Evolutionary conservation across 64 coral and sea anemone species (phyloP).

Genomic region (Catalaphyllia jardinei): DNA sequence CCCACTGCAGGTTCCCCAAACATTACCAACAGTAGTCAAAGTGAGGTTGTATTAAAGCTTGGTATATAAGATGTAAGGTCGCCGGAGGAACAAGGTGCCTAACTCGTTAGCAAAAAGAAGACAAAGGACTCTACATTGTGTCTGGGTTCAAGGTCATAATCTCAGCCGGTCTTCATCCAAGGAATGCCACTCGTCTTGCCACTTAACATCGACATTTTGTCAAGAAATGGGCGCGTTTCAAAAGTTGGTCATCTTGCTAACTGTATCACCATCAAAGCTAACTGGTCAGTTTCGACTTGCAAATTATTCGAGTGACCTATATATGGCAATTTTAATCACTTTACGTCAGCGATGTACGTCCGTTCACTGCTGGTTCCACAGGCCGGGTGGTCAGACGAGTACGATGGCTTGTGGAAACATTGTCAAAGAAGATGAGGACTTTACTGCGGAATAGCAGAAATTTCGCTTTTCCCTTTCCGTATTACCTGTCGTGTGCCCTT

Average conservation of each 20-base stretch:
- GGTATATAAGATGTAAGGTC: too few species aligned
- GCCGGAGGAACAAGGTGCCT: too few species aligned
- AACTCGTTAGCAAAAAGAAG: conserved; percentile 35
- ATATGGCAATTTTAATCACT: conserved; percentile 23
- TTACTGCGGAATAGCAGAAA: conserved; percentile 18
- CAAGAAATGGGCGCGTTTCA: conserved; percentile 24
- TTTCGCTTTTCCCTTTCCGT: not conserved
- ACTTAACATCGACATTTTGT: conserved; percentile 34
- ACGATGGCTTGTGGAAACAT: conserved; percentile 45
- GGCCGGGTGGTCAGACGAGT: conserved; percentile 46
- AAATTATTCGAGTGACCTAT: conserved; percentile 51
- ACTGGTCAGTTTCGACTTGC: not conserved
- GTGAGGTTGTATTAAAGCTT: too few species aligned
- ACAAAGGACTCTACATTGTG: not conserved
- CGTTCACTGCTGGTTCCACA: not conserved
- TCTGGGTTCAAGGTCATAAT: conserved; percentile 26
- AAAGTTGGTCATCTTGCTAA: conserved; percentile 18
- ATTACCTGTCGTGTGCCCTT: conserved; percentile 6
- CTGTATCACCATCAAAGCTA: conserved; percentile 16
- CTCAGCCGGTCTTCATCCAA: conserved; percentile 6
- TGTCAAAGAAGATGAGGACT: conserved; percentile 35
- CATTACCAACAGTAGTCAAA: too few species aligned
- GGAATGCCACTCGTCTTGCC: conserved; percentile 39
- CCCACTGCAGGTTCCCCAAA: too few species aligned
- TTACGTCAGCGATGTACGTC: too few species aligned